phyloP scores from a whole-genome alignment of 2,113 vertebrate genomes.

The Zosterops borbonicus region DNA sequence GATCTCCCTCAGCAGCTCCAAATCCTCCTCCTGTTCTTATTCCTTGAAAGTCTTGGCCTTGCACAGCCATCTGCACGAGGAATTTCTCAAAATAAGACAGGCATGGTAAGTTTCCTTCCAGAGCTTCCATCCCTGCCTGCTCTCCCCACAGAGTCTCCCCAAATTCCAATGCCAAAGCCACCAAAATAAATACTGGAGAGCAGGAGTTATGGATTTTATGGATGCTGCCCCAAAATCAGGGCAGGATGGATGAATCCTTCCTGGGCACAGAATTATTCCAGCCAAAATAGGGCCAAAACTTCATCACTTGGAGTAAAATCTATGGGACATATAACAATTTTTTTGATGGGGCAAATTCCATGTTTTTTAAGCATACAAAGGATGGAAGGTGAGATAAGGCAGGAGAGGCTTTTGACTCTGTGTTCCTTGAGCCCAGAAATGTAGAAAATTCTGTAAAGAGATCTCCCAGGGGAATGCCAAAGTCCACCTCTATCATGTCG shows the following conservation, averaged over 20 bases:
- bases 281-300: background rate
- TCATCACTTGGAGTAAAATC: background rate
- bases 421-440: background rate
- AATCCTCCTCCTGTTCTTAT: background rate
- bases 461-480: background rate
- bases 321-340: background rate
- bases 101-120: background rate
- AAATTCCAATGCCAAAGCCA: background rate
- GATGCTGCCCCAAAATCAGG: background rate
- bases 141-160: fast-evolving
- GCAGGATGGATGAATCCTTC: background rate
- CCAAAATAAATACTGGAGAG: background rate
- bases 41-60: background rate
- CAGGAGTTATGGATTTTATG: fast-evolving
- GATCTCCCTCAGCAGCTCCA: background rate
- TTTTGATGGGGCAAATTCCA: background rate
- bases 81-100: background rate
- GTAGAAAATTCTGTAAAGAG: background rate
- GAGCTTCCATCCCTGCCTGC: background rate
- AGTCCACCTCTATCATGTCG: background rate
- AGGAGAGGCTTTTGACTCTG: background rate
- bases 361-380: background rate
- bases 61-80: background rate
- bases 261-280: background rate
- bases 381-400: background rate